Percentiles rank a stretch among this genome's conserved stretches.
phyloP scores from a whole-genome alignment of 2,888 invertebrate species.

The Lasioglossum lativentre region DNA sequence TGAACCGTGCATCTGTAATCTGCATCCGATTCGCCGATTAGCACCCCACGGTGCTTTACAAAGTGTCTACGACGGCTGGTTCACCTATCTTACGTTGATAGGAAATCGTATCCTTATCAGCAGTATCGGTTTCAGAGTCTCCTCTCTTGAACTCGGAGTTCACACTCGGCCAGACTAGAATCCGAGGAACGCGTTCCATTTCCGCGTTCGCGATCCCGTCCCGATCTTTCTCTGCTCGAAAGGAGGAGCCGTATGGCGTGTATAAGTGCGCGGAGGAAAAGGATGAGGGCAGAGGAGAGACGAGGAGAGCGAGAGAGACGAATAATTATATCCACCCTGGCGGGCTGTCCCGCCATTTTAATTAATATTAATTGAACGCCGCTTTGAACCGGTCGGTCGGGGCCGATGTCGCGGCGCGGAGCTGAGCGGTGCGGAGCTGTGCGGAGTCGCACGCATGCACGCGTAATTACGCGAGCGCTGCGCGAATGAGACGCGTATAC shows the following conservation, averaged over 20 bases:
- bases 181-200: not conserved
- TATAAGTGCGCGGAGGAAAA: not conserved
- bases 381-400: conserved; percentile 67
- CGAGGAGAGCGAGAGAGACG: conserved; percentile 12
- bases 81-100: not conserved
- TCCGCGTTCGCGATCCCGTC: conserved; percentile 4
- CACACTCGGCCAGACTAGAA: not conserved
- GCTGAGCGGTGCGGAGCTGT: conserved; percentile 24
- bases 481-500: conserved; percentile 43
- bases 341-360: conserved; percentile 73
- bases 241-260: conserved; percentile 6
- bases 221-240: not conserved
- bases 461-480: conserved; percentile 72
- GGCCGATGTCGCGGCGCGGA: conserved; percentile 65
- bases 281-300: not conserved
- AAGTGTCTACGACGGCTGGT: not conserved
- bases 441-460: conserved; percentile 66
- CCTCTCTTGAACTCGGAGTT: not conserved
- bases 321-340: conserved; percentile 66
- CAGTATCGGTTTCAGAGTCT: not conserved
- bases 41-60: not conserved
- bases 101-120: not conserved
- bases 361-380: conserved; percentile 82
- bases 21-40: not conserved
- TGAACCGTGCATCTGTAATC: not conserved